Base-by-base conservation (phyloP, 2,888 invertebrate genomes). In the Cactoblastis cactorum region DNA sequence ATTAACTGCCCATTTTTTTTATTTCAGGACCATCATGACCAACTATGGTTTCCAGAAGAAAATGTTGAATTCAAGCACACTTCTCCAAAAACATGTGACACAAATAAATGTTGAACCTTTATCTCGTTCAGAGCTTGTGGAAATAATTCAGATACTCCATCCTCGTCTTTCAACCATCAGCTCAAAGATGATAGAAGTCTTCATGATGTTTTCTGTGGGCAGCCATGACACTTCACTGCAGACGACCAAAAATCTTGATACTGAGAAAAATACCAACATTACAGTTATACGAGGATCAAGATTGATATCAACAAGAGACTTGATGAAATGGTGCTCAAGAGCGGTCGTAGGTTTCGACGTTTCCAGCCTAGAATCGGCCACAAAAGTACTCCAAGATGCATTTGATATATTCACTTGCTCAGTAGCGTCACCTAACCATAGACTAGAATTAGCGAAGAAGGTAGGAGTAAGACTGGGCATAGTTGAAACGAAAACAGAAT, bases 321-420 rank as follows among this genome's bases (percentile, higher is more conserved):
- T 98, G 45, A 93, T 98, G 61, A 98, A 98, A 77, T 96, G 97
- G 93, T 98, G 98, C 70, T 90, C 92, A 3, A 91, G 98, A 69
- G 93, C 96, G 3, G 91, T 93, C 9, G 83, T 92, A 11, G 93
- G 94, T 63, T 96, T 95, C 75, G 92, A 95, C 54, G 92, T 95
- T 0, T 91, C 94, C 0, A 95, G 94, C 54, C 91, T 91, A 22
- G 91, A 91, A 33, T 93, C 94, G 0, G 93, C 93, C 3, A 73
- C 94, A 9, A 93, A 92, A 72, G 92, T 96, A 0, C 92, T 97
- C 39, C 95, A 97, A 84, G 96, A 98, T 79, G 96, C 97, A 0
- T 91, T 97, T 17, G 98, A 98, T 72, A 94, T 98, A 54, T 98
- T 98, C 78, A 96, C 96, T 55, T 94, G 95, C 49, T 95, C 95